Conservation (phyloP, 2,113 vertebrate species). For the Silurus glanis region DNA sequence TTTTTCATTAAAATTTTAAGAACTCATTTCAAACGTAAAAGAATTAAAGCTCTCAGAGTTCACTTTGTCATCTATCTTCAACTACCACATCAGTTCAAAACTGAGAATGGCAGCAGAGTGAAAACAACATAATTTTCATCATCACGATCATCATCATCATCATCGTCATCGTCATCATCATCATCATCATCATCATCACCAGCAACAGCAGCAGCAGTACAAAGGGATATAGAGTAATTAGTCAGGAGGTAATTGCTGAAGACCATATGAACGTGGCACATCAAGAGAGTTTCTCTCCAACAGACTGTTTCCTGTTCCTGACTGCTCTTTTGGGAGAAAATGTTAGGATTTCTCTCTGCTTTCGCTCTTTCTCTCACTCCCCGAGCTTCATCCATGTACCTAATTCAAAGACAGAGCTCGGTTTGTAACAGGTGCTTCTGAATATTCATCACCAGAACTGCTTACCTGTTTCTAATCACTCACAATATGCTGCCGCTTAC, state of each 20-base stretch:
- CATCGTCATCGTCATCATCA: background rate
- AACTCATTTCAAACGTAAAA: background rate
- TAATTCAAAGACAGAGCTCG: slow-evolving; percentile 54
- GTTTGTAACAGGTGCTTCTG: slow-evolving; percentile 71
- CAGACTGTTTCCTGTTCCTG: background rate
- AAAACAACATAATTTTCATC: background rate
- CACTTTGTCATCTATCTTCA: background rate
- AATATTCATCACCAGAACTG: slow-evolving; percentile 69
- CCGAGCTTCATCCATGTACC: slow-evolving; percentile 47
- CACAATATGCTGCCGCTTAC: slow-evolving; percentile 71
- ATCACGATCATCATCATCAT: background rate
- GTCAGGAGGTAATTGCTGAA: slow-evolving; percentile 28
- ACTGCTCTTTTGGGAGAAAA: slow-evolving; percentile 14
- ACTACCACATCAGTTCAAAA: background rate
- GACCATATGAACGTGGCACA: slow-evolving; percentile 4
- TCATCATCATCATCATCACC: background rate
- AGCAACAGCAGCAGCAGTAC: background rate
- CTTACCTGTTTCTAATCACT: slow-evolving; percentile 70
- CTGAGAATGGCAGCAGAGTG: background rate
- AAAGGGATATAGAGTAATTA: slow-evolving; percentile 1
- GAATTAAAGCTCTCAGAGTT: background rate
- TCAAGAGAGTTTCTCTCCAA: background rate
- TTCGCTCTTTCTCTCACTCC: background rate
- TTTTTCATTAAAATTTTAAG: background rate
- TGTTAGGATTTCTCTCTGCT: background rate